Conservation (phyloP, 2,888 invertebrate genomes). For the Bombylius major region DNA sequence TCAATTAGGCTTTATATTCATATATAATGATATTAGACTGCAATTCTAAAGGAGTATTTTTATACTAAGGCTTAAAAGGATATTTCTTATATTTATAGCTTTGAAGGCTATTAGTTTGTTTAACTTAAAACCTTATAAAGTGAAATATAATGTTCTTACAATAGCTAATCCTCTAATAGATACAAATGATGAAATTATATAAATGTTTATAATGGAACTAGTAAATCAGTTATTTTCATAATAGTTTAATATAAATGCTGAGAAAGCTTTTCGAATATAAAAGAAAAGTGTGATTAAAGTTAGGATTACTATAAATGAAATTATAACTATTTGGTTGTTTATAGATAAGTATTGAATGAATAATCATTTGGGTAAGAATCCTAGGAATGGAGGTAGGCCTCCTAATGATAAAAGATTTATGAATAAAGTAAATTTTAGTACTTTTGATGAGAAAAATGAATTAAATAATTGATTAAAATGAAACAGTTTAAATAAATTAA, state of each 20-base stretch:
- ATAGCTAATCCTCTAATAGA: conserved; percentile 24
- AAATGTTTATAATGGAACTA: conserved; percentile 17
- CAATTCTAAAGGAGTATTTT: conserved; percentile 42
- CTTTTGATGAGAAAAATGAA: conserved; percentile 26
- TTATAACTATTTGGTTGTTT: conserved; percentile 36
- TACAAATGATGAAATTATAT: conserved; percentile 23
- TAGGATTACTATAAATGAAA: conserved; percentile 39
- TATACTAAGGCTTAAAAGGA: conserved; percentile 45
- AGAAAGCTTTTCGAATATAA: conserved; percentile 42
- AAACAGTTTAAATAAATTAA: conserved; percentile 40
- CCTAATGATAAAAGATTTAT: conserved; percentile 45
- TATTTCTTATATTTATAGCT: conserved; percentile 41
- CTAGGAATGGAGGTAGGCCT: conserved; percentile 46
- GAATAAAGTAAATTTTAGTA: conserved; percentile 40
- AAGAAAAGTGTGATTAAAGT: conserved; percentile 44
- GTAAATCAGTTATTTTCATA: conserved; percentile 38
- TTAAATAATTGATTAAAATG: conserved; percentile 42
- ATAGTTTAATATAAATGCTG: conserved; percentile 39
- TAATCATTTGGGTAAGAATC: conserved; percentile 50
- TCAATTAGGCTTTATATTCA: conserved; percentile 41
- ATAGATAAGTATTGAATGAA: conserved; percentile 41
- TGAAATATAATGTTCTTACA: conserved; percentile 20
- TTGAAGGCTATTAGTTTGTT: conserved; percentile 51
- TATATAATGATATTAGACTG: conserved; percentile 45
- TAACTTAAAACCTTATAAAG: conserved; percentile 44